Percentiles rank a stretch among this genome's conserved stretches.
phyloP scores from a whole-genome alignment of 2,888 invertebrate genomes.

The Phyto melanocephala region DNA sequence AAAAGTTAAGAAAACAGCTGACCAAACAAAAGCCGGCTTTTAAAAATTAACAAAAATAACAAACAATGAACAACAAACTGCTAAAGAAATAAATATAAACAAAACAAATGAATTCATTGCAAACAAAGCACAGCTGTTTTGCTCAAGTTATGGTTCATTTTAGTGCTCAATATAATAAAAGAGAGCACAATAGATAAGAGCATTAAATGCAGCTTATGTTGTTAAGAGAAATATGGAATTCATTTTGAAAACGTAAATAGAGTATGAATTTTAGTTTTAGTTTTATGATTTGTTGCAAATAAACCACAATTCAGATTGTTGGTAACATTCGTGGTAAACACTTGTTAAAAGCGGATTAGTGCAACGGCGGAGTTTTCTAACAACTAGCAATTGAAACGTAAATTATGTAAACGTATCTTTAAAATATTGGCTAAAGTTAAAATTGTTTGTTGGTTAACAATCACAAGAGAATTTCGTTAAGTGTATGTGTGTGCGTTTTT shows the following conservation, averaged over 20 bases:
- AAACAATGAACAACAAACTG: background rate
- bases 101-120: conserved; percentile 39
- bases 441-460: background rate
- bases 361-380: background rate
- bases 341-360: conserved; percentile 53
- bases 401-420: conserved; percentile 44
- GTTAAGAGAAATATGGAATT: conserved; percentile 31
- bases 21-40: conserved; percentile 49
- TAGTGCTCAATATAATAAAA: background rate
- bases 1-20: conserved; percentile 50
- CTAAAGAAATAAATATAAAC: conserved; percentile 14
- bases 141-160: conserved; percentile 22
- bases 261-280: conserved; percentile 35
- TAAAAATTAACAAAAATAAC: background rate
- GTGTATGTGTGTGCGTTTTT: conserved; percentile 8
- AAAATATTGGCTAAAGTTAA: background rate
- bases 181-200: background rate
- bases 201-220: background rate
- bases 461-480: background rate
- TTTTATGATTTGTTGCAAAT: conserved; percentile 48
- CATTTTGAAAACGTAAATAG: background rate
- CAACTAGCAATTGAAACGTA: conserved; percentile 24
- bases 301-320: conserved; percentile 60
- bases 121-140: conserved; percentile 50
- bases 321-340: conserved; percentile 61